Evolutionary conservation across 2,888 invertebrate species (phyloP).

Genomic region (Heliconius cydno): DNA sequence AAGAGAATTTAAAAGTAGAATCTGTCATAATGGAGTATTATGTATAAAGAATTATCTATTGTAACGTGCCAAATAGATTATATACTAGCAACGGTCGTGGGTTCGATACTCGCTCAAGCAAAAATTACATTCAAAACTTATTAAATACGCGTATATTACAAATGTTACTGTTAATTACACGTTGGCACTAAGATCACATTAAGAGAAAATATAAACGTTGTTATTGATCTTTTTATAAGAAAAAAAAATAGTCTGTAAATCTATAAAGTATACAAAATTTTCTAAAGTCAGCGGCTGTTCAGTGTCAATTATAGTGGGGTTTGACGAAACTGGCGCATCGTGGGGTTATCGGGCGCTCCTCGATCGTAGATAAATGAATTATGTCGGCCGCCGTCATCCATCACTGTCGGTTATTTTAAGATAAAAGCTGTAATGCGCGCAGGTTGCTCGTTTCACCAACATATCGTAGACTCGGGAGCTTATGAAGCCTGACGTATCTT

Average conservation of each 20-base stretch:
- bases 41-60: background rate
- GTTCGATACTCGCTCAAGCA: background rate
- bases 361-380: conserved; percentile 77
- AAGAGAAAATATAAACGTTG: background rate
- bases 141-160: background rate
- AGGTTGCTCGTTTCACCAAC: conserved; percentile 54
- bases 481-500: conserved; percentile 17
- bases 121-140: background rate
- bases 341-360: conserved; percentile 54
- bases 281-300: conserved; percentile 16
- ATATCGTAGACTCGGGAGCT: conserved; percentile 24
- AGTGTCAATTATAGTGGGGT: conserved; percentile 32
- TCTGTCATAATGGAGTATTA: too few relatives aligned
- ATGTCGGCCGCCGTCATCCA: conserved; percentile 66
- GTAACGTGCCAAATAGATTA: background rate
- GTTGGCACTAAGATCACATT: background rate
- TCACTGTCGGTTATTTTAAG: conserved; percentile 76
- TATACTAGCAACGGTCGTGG: background rate
- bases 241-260: background rate
- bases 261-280: conserved; percentile 21
- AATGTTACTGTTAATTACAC: background rate
- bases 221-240: background rate
- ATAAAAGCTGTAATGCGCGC: conserved; percentile 67
- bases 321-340: conserved; percentile 41
- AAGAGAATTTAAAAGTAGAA: too few relatives aligned